These are phyloP conservation scores for Drosophila infuscata DNA, from an alignment of 2,888 invertebrate genomes.

Conservation along the genomic window DNA sequence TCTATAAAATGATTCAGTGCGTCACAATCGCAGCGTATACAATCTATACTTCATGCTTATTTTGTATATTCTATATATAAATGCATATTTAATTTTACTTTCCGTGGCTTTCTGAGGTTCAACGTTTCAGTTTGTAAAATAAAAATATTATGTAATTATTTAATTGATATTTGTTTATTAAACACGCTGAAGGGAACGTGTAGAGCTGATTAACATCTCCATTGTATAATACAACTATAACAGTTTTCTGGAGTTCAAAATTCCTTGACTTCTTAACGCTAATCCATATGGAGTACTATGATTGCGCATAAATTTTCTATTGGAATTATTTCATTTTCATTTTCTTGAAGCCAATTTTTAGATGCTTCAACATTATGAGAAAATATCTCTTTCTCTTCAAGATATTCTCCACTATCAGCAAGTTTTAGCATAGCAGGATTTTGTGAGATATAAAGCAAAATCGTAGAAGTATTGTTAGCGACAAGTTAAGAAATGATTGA, in stretches of 20 bases:
- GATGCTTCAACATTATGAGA: not conserved
- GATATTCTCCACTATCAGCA: not conserved
- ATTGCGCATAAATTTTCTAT: not conserved
- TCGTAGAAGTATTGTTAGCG: not conserved
- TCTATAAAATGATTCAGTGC: not conserved
- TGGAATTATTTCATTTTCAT: not conserved
- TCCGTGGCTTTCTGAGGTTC: not conserved
- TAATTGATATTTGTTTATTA: not conserved
- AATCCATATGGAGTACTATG: not conserved
- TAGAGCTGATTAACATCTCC: not conserved
- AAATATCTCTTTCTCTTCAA: not conserved
- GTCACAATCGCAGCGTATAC: not conserved
- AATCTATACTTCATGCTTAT: not conserved
- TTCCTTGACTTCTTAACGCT: not conserved
- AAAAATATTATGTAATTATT: not conserved
- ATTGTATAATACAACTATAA: not conserved
- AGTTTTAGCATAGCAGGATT: not conserved
- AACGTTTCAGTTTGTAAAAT: not conserved
- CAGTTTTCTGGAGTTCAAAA: not conserved
- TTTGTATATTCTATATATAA: not conserved
- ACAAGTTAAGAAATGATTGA: not conserved
- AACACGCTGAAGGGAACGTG: not conserved
- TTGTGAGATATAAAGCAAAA: not conserved
- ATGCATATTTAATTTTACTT: not conserved
- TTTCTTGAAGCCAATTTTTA: not conserved